Base-by-base conservation (phyloP, 2,888 invertebrate species). In the Eristalis intricaria region DNA sequence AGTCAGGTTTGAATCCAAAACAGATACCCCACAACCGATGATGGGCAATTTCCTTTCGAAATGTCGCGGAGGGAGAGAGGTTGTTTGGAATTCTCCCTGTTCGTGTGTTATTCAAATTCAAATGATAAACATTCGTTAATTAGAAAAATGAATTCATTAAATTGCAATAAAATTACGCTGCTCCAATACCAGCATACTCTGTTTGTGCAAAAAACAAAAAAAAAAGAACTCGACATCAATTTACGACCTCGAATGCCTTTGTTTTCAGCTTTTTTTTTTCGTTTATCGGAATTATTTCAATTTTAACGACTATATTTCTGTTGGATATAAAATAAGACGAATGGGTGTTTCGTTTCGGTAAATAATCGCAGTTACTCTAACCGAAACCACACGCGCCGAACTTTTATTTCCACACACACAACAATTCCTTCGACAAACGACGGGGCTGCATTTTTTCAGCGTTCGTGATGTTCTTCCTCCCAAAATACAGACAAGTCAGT, bases 341-440 rank as follows among this genome's bases (percentile, higher is more conserved):
- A 26, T 23, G 60, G 4, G 11, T 11, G 23, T 11, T 50, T n/a
- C 26, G 63, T 13, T 66, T 74, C 35, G n/a, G 13, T 61, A 76
- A 69, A 74, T 64, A 70, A 69, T 82, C 60, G 35, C 64, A 80
- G n/a, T 80, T 80, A 23, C 64, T 64, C 38, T 50, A 76, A 76
- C 50, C 66, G 43, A 64, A 73, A 82, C 56, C 73, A 81, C 50
- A 19, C 71, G 76, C 66, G 64, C 69, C 68, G 68, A 22, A 43
- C 58, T 77, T 81, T 81, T 86, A 38, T 69, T 85, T 69, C 15
- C 63, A 64, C 7, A 5, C 63, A 69, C 64, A 81, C 64, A 81
- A 69, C 63, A 64, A 69, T 64, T 71, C 71, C 19, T 66, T 68
- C n/a, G n/a, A 1, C 15, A 43, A n/a, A n/a, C 1, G 7, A 7